Conservation (phyloP, 2,113 vertebrate genomes). For the Psammodynastes pulverulentus region DNA sequence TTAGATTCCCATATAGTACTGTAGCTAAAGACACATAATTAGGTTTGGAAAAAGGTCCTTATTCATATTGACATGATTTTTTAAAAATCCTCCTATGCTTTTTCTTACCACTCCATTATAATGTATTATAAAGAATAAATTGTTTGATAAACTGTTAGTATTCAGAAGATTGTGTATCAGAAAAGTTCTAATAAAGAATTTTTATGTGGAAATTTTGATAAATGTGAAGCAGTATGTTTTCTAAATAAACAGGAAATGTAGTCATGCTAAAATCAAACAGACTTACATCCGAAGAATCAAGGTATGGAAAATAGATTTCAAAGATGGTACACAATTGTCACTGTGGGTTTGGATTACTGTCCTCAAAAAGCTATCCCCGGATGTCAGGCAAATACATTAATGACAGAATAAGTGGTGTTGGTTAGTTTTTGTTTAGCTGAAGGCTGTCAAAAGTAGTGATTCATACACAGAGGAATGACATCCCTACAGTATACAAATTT, state of each 20-base stretch:
- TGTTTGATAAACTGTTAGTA: neutral
- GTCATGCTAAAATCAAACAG: neutral
- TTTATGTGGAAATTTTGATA: neutral
- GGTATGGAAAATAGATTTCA: neutral
- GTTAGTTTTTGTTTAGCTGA: slow-evolving; percentile 49
- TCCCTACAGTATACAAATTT: slow-evolving; percentile 41
- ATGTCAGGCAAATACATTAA: slow-evolving; percentile 36
- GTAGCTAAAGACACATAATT: neutral
- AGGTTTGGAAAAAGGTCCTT: neutral
- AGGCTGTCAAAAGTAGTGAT: slow-evolving; percentile 42
- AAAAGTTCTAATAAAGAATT: neutral
- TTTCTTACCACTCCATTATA: neutral
- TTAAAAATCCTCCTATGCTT: neutral
- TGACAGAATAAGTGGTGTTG: slow-evolving; percentile 44
- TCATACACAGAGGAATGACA: slow-evolving; percentile 27
- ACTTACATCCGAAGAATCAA: neutral
- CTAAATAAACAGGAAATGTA: neutral
- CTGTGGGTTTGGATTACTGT: neutral
- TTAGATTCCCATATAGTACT: neutral
- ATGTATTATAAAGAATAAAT: neutral
- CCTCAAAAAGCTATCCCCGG: slow-evolving; percentile 24
- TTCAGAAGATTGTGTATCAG: neutral
- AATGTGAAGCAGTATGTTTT: neutral
- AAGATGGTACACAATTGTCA: slow-evolving; percentile 6
- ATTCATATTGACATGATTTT: neutral